Conservation (phyloP, 2,888 invertebrate species). For the Dynastes hyllus region DNA sequence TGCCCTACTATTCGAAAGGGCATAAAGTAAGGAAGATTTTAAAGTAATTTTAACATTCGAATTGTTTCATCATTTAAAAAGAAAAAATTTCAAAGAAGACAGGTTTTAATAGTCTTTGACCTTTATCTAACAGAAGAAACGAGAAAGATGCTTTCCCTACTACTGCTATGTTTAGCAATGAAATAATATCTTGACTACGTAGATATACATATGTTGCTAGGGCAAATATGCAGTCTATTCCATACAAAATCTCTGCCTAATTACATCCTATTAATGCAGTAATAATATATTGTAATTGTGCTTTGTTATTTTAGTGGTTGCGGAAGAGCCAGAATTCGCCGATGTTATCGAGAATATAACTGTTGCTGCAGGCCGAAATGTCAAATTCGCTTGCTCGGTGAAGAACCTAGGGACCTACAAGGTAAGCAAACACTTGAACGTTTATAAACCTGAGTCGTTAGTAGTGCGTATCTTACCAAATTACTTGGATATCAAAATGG, state of each 20-base stretch:
- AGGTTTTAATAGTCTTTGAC: neutral
- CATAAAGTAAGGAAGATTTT: too few relatives aligned
- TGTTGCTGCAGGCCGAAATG: constrained; percentile 90
- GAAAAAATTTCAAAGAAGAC: too few relatives aligned
- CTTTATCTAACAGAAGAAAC: neutral
- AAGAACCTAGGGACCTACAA: constrained; percentile 93
- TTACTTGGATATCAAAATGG: constrained; percentile 14
- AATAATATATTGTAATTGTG: constrained; percentile 51
- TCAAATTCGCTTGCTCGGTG: constrained; percentile 91
- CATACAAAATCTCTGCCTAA: constrained; percentile 13
- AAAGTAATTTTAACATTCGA: too few relatives aligned
- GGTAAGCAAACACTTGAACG: constrained; percentile 75
- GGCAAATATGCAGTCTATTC: neutral
- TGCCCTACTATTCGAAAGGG: too few relatives aligned
- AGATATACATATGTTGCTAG: neutral
- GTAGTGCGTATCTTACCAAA: constrained; percentile 20
- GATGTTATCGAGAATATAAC: constrained; percentile 94
- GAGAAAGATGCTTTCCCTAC: too few relatives aligned
- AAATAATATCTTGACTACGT: too few relatives aligned
- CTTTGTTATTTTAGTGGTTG: constrained; percentile 78
- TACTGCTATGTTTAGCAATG: too few relatives aligned
- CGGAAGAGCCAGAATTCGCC: constrained; percentile 91
- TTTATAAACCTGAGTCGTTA: constrained; percentile 23
- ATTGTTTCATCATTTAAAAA: too few relatives aligned
- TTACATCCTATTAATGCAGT: constrained; percentile 46